Evolutionary conservation across 2,113 vertebrate species (phyloP).

Genomic region (Xiphophorus hellerii): DNA sequence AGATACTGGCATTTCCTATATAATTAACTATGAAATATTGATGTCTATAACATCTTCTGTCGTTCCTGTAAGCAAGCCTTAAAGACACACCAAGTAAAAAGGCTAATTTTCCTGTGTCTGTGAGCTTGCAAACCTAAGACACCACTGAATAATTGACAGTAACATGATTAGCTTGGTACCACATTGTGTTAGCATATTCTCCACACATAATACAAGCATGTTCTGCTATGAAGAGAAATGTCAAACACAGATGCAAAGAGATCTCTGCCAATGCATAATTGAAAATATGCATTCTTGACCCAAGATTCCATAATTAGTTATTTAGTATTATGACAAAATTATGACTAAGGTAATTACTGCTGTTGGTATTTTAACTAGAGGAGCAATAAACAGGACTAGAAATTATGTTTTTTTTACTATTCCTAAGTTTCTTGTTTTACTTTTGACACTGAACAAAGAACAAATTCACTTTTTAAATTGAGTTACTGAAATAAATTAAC

Average conservation of each 20-base stretch:
- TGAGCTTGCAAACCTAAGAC: slow-evolving; percentile 60
- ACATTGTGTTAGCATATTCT: slow-evolving; percentile 66
- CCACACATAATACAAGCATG: slow-evolving; percentile 60
- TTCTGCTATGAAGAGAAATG: slow-evolving; percentile 55
- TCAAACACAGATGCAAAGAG: slow-evolving; percentile 46
- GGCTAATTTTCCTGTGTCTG: slow-evolving; percentile 54
- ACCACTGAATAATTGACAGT: slow-evolving; percentile 77
- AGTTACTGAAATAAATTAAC: too few species aligned
- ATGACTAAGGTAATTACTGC: background rate
- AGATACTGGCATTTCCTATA: slow-evolving; percentile 67
- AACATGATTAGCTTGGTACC: slow-evolving; percentile 75
- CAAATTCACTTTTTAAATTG: background rate
- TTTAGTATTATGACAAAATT: slow-evolving; percentile 42
- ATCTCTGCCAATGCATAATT: slow-evolving; percentile 57
- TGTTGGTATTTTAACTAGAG: background rate
- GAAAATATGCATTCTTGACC: slow-evolving; percentile 54
- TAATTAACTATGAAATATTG: slow-evolving; percentile 83
- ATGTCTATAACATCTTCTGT: slow-evolving; percentile 73
- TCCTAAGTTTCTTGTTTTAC: background rate
- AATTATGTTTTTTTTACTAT: background rate
- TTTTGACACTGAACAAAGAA: background rate
- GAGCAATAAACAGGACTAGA: background rate
- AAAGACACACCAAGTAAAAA: slow-evolving; percentile 52
- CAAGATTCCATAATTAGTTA: slow-evolving; percentile 27
- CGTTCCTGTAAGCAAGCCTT: slow-evolving; percentile 61